Conservation (phyloP, 2,113 vertebrate species). For the Argyrosomus japonicus region DNA sequence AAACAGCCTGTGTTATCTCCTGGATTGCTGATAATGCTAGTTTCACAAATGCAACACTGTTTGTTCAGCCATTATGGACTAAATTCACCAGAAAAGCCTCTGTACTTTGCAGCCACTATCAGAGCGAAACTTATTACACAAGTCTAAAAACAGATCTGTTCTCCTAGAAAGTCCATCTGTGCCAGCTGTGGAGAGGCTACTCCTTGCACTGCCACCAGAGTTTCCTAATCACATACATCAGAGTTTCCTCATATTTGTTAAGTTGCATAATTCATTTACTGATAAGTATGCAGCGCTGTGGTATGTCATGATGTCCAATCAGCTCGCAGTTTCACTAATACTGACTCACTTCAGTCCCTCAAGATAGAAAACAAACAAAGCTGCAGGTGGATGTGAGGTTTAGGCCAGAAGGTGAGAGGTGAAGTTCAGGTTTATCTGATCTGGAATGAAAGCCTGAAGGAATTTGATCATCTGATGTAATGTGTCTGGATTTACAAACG, state of each 20-base stretch:
- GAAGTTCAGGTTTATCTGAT: slow-evolving; percentile 65
- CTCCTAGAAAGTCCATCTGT: slow-evolving; percentile 19
- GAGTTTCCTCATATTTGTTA: slow-evolving; percentile 40
- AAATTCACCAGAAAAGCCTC: slow-evolving; percentile 64
- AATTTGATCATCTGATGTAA: slow-evolving; percentile 68
- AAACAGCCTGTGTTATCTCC: slow-evolving; percentile 77
- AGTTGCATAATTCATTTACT: slow-evolving; percentile 33
- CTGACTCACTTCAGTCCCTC: slow-evolving; percentile 26
- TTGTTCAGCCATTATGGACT: slow-evolving; percentile 78
- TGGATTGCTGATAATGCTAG: slow-evolving; percentile 73
- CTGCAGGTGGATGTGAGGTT: slow-evolving; percentile 32
- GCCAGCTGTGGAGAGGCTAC: slow-evolving; percentile 6
- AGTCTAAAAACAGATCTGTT: slow-evolving; percentile 62
- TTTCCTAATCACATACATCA: slow-evolving; percentile 42
- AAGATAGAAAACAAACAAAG: slow-evolving; percentile 26
- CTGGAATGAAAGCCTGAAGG: slow-evolving; percentile 43
- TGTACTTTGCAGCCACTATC: slow-evolving; percentile 46
- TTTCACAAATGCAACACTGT: slow-evolving; percentile 68
- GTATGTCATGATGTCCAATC: slow-evolving; percentile 39
- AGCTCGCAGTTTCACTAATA: slow-evolving; percentile 27
- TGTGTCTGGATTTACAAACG: slow-evolving; percentile 64
- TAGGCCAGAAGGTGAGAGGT: slow-evolving; percentile 44
- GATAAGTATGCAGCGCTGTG: slow-evolving; percentile 40
- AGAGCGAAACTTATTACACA: slow-evolving; percentile 33
- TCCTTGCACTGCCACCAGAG: slow-evolving; percentile 1